A percentile compares a stretch with the other conserved stretches of the same genome.
These are phyloP conservation scores for Propsilocerus akamusi DNA, from an alignment of 1,140 invertebrate genomes.

Conservation along the genomic window DNA sequence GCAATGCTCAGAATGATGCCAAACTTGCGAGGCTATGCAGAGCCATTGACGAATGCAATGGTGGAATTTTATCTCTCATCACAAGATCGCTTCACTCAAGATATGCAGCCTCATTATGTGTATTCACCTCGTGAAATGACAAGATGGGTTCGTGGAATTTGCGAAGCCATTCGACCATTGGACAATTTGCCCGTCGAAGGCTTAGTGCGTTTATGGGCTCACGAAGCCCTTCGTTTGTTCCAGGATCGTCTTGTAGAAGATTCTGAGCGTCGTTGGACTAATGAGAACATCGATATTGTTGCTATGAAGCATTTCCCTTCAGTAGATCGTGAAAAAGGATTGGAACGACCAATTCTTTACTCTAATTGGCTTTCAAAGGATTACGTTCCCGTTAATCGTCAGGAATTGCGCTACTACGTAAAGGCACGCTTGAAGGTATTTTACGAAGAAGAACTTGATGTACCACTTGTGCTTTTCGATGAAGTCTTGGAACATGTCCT, in stretches of 20 bases:
- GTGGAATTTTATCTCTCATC: constrained; percentile 95
- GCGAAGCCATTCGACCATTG: constrained; percentile 89
- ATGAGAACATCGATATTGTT: constrained; percentile 91
- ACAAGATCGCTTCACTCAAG: constrained; percentile 96
- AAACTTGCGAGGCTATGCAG: constrained; percentile 75
- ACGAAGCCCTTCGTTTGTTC: constrained; percentile 94
- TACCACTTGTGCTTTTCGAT: constrained; percentile 94
- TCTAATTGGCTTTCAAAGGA: constrained; percentile 99
- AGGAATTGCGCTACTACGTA: constrained; percentile 90
- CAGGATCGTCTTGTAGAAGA: constrained; percentile 92
- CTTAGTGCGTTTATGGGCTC: constrained; percentile 92
- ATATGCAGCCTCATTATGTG: constrained; percentile 99
- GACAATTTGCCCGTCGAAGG: constrained; percentile 85
- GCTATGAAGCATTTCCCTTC: constrained; percentile 89
- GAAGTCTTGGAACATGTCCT: constrained; percentile 97
- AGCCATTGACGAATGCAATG: constrained; percentile 96
- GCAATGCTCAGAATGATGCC: constrained; percentile 92
- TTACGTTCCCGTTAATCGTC: constrained; percentile 89
- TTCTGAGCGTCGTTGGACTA: constrained; percentile 89
- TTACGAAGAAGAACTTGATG: constrained; percentile 98
- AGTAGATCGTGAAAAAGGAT: constrained; percentile 68
- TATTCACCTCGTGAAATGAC: constrained; percentile 99
- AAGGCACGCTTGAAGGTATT: constrained; percentile 96
- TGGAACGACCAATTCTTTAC: constrained; percentile 85
- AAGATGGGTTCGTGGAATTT: constrained; percentile 96